Conservation (phyloP, 2,797 vertebrate genomes). For the Rhabdophis nuchalis region DNA sequence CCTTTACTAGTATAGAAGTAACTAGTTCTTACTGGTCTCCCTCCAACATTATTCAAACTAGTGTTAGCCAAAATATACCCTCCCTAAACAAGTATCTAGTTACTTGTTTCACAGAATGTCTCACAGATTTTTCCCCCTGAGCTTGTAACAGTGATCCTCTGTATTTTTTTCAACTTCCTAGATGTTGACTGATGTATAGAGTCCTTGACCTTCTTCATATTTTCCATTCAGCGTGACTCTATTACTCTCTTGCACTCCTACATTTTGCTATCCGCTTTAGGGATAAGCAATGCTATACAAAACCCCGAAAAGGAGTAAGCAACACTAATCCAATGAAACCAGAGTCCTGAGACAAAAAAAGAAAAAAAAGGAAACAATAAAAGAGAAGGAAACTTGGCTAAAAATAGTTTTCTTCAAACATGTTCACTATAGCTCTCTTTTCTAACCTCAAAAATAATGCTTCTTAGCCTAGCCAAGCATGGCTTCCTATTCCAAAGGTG, state of each 20-base stretch:
- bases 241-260: neutral
- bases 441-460: neutral
- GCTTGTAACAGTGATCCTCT: neutral
- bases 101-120: neutral
- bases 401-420: neutral
- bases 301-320: neutral
- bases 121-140: neutral
- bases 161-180: neutral
- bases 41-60: neutral
- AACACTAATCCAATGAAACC: neutral
- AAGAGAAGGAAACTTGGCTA: neutral
- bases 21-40: neutral
- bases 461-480: neutral
- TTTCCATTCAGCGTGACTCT: neutral
- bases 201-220: neutral
- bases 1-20: neutral
- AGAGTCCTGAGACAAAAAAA: neutral
- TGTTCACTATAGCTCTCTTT: neutral
- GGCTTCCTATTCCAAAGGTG: neutral
- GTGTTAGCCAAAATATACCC: neutral
- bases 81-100: neutral
- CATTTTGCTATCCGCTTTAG: neutral
- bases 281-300: neutral
- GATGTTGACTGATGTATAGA: neutral
- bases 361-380: neutral